Evolutionary conservation across 2,888 invertebrate genomes (phyloP).

Genomic region (Steinernema hermaphroditum): DNA sequence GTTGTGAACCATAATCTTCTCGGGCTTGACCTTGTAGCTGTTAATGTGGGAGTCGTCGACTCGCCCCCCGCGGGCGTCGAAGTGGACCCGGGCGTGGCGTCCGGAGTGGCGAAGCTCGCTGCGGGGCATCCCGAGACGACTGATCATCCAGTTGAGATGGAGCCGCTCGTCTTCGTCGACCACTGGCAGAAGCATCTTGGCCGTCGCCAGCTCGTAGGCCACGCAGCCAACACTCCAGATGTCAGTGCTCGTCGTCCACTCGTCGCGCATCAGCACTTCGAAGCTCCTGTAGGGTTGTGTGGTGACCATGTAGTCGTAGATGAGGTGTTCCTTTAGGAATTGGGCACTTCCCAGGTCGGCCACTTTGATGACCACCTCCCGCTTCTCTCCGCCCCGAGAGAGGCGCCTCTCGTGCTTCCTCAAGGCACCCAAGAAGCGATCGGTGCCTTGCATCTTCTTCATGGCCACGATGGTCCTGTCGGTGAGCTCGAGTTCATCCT

Average conservation of each 20-base stretch:
- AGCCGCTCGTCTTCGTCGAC: neutral
- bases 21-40: neutral
- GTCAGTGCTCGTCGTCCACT: neutral
- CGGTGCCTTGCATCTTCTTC: neutral
- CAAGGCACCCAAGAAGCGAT: neutral
- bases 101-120: neutral
- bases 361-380: neutral
- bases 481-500: neutral
- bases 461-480: neutral
- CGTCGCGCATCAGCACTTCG: neutral
- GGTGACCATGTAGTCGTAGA: neutral
- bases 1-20: neutral
- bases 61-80: neutral
- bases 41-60: neutral
- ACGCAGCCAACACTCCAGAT: neutral
- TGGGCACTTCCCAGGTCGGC: neutral
- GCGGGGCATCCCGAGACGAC: neutral
- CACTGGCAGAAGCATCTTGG: neutral
- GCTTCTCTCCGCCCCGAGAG: neutral
- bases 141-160: neutral
- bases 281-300: neutral
- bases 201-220: conserved; percentile 14
- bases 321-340: neutral
- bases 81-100: neutral
- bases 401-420: neutral